phyloP scores from a whole-genome alignment of 2,113 vertebrate genomes.

The Brachyistius frenatus region DNA sequence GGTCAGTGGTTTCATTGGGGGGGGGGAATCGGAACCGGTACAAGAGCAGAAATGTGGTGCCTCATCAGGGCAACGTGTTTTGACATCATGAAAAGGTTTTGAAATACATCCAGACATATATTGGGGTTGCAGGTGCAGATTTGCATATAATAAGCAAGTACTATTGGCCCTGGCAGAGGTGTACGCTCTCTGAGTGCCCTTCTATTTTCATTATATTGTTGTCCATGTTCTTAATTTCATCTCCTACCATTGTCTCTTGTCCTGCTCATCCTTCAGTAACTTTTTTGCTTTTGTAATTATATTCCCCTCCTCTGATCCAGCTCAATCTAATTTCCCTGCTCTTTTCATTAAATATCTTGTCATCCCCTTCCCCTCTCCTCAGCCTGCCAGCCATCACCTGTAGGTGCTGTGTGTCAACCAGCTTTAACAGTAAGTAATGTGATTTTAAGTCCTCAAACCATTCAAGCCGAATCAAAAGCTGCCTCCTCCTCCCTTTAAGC shows the following conservation, averaged over 20 bases:
- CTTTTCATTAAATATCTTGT: slow-evolving; percentile 64
- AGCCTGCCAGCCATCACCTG: slow-evolving; percentile 39
- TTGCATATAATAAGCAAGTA: too few relatives aligned
- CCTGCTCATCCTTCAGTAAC: slow-evolving; percentile 49
- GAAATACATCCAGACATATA: too few relatives aligned
- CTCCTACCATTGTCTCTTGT: slow-evolving; percentile 35
- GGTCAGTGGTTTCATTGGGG: too few relatives aligned
- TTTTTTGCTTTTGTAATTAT: slow-evolving; percentile 45
- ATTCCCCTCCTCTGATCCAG: slow-evolving; percentile 38
- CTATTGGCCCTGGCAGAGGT: neutral
- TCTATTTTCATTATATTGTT: slow-evolving; percentile 49
- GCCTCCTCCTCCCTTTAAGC: neutral
- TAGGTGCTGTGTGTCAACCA: slow-evolving; percentile 7
- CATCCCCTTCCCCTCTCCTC: slow-evolving; percentile 52
- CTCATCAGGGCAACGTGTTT: too few relatives aligned
- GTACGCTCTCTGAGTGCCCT: neutral
- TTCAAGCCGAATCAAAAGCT: slow-evolving; percentile 28
- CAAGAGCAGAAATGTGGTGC: too few relatives aligned
- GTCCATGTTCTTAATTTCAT: slow-evolving; percentile 49
- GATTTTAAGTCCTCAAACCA: slow-evolving; percentile 33
- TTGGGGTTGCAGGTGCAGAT: too few relatives aligned
- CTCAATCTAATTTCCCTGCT: slow-evolving; percentile 66
- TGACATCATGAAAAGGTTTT: too few relatives aligned
- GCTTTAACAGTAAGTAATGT: slow-evolving; percentile 31
- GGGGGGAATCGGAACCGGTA: too few relatives aligned